Conservation (phyloP, 2,113 vertebrate genomes). For the Scatophagus argus region DNA sequence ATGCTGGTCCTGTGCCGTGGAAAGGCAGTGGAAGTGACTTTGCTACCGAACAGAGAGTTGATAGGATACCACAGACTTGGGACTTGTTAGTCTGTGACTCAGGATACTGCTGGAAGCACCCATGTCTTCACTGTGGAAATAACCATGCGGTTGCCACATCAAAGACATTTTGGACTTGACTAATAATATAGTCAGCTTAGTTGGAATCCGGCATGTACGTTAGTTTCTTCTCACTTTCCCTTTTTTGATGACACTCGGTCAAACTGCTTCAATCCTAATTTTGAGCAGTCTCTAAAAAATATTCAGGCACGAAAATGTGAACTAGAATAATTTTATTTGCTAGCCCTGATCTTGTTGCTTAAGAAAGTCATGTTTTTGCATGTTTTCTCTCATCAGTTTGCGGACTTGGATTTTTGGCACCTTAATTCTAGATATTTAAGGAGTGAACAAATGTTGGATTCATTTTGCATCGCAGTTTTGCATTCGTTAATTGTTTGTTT, state of each 20-base stretch:
- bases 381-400: constrained; percentile 42
- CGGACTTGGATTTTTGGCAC: constrained; percentile 40
- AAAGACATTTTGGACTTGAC: constrained; percentile 40
- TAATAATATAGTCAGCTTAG: constrained; percentile 31
- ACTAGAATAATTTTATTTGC: constrained; percentile 26
- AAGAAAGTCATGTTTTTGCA: constrained; percentile 41
- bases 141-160: constrained; percentile 37
- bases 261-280: constrained; percentile 37
- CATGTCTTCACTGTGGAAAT: constrained; percentile 36
- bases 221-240: constrained; percentile 37
- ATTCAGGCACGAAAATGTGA: constrained; percentile 13
- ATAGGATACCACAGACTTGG: constrained; percentile 46
- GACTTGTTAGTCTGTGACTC: constrained; percentile 69
- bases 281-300: constrained; percentile 27
- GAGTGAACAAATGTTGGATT: constrained; percentile 24
- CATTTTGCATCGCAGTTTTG: constrained; percentile 3
- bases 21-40: constrained; percentile 19
- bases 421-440: constrained; percentile 8
- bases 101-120: constrained; percentile 67
- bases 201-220: constrained; percentile 40
- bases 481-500: constrained; percentile 22
- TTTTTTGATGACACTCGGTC: constrained; percentile 11
- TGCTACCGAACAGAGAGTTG: constrained; percentile 19
- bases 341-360: constrained; percentile 3
- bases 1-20: constrained; percentile 39